Evolutionary conservation across 2,797 vertebrate species (phyloP).

Genomic region (Microctenopoma stevenorrisi): DNA sequence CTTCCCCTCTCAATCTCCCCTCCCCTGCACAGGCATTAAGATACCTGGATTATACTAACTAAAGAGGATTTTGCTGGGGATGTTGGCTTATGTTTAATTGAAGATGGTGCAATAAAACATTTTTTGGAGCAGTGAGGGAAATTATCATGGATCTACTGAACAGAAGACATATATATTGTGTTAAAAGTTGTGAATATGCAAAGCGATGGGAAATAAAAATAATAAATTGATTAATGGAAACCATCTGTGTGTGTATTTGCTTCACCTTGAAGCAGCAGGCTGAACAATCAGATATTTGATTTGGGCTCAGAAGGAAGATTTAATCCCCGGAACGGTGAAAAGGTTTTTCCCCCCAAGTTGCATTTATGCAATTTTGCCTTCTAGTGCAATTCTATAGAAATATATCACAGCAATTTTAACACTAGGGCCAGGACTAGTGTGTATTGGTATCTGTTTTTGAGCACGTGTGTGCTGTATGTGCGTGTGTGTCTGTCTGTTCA

Average conservation of each 20-base stretch:
- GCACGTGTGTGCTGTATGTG: conserved; percentile 47
- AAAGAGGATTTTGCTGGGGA: conserved; percentile 55
- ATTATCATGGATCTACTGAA: conserved; percentile 49
- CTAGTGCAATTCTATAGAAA: conserved; percentile 82
- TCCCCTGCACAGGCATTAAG: conserved; percentile 52
- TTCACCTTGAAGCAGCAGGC: conserved; percentile 74
- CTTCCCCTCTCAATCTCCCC: conserved; percentile 39
- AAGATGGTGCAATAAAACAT: conserved; percentile 65
- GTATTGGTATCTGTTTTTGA: conserved; percentile 65
- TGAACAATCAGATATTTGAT: conserved; percentile 85
- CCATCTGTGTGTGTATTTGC: conserved; percentile 58
- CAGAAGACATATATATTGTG: conserved; percentile 41
- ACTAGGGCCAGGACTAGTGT: conserved; percentile 71
- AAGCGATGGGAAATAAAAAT: conserved; percentile 38
- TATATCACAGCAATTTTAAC: conserved; percentile 76
- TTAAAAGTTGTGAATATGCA: conserved; percentile 49
- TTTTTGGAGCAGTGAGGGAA: conserved; percentile 35
- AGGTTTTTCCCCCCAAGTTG: conserved; percentile 80
- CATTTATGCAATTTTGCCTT: conserved; percentile 83
- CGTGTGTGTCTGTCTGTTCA: conserved; percentile 28
- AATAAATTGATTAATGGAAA: conserved; percentile 71
- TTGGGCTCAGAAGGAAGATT: conserved; percentile 81
- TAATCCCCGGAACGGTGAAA: conserved; percentile 81
- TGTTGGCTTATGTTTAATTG: conserved; percentile 67
- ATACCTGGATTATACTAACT: conserved; percentile 59